A percentile compares a stretch with the other conserved stretches of the same genome.
These are phyloP conservation scores for Sebastes itinus DNA, from an alignment of 2,797 vertebrate genomes.

Conservation along the genomic window DNA sequence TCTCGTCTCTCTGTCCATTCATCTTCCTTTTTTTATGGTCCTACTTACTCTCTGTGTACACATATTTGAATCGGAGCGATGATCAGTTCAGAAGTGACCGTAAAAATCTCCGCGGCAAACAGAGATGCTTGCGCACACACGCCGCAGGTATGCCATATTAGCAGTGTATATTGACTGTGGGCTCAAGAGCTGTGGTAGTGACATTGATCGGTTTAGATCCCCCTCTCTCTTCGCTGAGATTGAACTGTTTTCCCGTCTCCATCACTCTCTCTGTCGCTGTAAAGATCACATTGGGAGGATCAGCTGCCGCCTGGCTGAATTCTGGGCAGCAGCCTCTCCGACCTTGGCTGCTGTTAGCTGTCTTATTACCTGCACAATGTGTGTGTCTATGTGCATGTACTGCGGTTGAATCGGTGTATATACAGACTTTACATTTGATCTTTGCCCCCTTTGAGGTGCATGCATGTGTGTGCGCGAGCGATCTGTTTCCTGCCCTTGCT, in stretches of 20 bases:
- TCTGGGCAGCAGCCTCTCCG: slow-evolving; percentile 30
- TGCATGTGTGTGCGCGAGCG: background rate
- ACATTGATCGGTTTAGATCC: slow-evolving; percentile 53
- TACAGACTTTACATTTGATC: slow-evolving; percentile 6
- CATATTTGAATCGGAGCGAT: background rate
- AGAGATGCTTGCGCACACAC: background rate
- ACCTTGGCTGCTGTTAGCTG: slow-evolving; percentile 47
- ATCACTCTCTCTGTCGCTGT: slow-evolving; percentile 27
- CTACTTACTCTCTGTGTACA: background rate
- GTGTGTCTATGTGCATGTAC: background rate
- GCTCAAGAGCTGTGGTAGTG: slow-evolving; percentile 27
- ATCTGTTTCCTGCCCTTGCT: slow-evolving; percentile 49
- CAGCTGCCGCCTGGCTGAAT: slow-evolving; percentile 46
- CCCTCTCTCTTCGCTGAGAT: slow-evolving; percentile 4
- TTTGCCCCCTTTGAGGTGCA: slow-evolving; percentile 17
- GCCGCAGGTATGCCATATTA: slow-evolving; percentile 21
- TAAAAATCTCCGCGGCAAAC: background rate
- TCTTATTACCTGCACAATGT: slow-evolving; percentile 43
- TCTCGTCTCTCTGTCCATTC: background rate
- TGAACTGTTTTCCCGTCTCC: slow-evolving; percentile 40
- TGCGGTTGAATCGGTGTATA: background rate
- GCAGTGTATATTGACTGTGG: slow-evolving; percentile 35
- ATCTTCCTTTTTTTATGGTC: background rate
- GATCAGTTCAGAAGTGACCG: background rate
- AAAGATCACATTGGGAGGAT: slow-evolving; percentile 49